phyloP scores from a whole-genome alignment of 2,113 vertebrate species.

The Nymphicus hollandicus region DNA sequence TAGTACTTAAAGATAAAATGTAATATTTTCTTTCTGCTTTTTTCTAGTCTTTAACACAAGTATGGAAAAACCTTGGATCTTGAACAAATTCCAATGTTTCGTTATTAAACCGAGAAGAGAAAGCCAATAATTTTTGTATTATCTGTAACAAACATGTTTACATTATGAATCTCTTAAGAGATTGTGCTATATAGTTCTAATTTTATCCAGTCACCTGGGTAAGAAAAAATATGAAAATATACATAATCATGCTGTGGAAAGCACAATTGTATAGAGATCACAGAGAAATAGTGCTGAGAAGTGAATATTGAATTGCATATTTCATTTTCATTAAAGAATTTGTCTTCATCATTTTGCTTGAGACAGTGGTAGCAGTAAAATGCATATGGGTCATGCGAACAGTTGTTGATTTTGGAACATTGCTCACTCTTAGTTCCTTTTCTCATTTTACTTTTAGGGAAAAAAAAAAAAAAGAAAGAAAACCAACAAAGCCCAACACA shows the following conservation, averaged over 20 bases:
- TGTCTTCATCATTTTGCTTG: background rate
- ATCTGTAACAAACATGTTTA: slow-evolving; percentile 13
- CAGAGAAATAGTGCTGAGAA: background rate
- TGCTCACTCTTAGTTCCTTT: background rate
- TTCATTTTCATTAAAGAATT: background rate
- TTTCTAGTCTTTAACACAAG: background rate
- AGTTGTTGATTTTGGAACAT: background rate
- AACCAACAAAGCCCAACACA: background rate
- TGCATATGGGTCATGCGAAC: background rate
- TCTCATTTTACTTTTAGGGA: background rate
- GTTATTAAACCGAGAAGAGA: background rate
- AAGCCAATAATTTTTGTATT: slow-evolving; percentile 40
- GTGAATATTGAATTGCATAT: background rate
- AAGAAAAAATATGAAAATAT: background rate
- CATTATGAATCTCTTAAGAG: background rate
- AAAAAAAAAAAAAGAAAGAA: background rate
- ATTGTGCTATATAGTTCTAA: background rate
- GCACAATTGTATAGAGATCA: background rate
- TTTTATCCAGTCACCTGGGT: background rate
- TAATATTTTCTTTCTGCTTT: background rate
- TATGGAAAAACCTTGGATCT: background rate
- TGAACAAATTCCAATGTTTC: background rate
- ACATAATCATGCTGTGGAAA: background rate
- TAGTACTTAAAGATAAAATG: background rate
- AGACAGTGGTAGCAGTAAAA: background rate